Percentiles rank a stretch among this genome's conserved stretches.
phyloP scores from a whole-genome alignment of 1,140 invertebrate species.

The Drosophila bifasciata region DNA sequence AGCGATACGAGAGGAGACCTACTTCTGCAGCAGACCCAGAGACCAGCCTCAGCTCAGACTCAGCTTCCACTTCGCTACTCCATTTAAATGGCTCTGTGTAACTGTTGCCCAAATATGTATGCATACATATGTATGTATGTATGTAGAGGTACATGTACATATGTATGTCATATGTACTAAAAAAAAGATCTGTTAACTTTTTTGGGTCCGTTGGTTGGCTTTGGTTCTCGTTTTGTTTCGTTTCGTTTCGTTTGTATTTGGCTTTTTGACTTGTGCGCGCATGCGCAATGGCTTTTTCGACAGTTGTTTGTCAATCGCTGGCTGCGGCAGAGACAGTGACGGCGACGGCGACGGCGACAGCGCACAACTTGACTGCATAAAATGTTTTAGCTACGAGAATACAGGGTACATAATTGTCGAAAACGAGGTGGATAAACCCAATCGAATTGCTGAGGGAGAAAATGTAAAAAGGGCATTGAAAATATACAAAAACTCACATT shows the following conservation, averaged over 20 bases:
- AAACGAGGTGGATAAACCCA: neutral
- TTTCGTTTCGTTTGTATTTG: constrained; percentile 68
- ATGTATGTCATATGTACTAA: constrained; percentile 13
- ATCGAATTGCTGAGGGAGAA: neutral
- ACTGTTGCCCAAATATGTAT: constrained; percentile 64
- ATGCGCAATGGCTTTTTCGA: constrained; percentile 80
- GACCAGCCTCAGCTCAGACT: constrained; percentile 12
- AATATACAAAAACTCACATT: too few species aligned
- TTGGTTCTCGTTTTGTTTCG: constrained; percentile 47
- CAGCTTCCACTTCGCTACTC: constrained; percentile 73
- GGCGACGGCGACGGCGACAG: constrained; percentile 17
- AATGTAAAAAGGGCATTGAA: neutral
- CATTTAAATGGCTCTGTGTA: constrained; percentile 73
- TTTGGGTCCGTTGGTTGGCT: constrained; percentile 12
- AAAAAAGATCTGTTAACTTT: constrained; percentile 64
- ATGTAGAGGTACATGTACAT: neutral
- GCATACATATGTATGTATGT: neutral
- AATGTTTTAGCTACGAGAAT: constrained; percentile 17
- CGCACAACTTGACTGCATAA: constrained; percentile 39
- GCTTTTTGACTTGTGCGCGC: constrained; percentile 74
- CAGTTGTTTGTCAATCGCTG: constrained; percentile 76
- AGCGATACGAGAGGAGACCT: constrained; percentile 61
- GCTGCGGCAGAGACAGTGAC: constrained; percentile 30
- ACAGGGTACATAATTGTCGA: constrained; percentile 44
- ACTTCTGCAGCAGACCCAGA: constrained; percentile 48